Evolutionary conservation across 2,113 vertebrate genomes (phyloP), one percentile per base, ranked within the genome.

Genomic region (Amazona vittata): DNA sequence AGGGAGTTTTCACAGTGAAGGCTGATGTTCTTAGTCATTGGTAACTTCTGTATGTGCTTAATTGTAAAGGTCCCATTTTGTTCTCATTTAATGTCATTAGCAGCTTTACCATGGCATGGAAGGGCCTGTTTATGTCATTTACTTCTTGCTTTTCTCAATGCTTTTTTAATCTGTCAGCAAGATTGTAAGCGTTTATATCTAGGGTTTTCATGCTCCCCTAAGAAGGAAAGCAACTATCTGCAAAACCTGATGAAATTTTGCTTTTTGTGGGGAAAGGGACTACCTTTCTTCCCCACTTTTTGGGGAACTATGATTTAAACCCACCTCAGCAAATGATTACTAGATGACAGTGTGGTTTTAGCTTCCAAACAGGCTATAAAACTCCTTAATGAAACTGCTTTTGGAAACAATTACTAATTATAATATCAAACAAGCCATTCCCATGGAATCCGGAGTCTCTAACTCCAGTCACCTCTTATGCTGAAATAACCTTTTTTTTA

Each of bases 401-500:
- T 76, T 93, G 75, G 81, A 96, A 96, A 76, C 43, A 79, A 75
- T 68, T 88, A 15, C 68, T 93, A 89, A 89, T 80, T 96, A 37
- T 85, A 91, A 69, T 53, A 63, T 55, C 52, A 93, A 92, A 5
- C 43, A 86, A 86, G 13, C 57, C 31, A 84, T 96, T 95, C 81
- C 57, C 92, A 89, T 90, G 80, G 80, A 93, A 92, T 81, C 33
- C 62, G 18, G 70, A 75, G 33, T 91, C 52, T 88, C 60, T 84
- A 69, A 68, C 73, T 92, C 28, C 43, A 75, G 74, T 76, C 62
- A 84, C 31, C n/a, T 84, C 83, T 86, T 79, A 84, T 91, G 57
- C 68, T 92, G 83, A 92, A 96, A 94, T 83, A 95, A 73, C 46
- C 29, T 25, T 77, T 49, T 74, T 91, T 86, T 92, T 77, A 79